These are phyloP conservation scores for Grus americana DNA, from an alignment of 2,113 vertebrate genomes.

Conservation along the genomic window DNA sequence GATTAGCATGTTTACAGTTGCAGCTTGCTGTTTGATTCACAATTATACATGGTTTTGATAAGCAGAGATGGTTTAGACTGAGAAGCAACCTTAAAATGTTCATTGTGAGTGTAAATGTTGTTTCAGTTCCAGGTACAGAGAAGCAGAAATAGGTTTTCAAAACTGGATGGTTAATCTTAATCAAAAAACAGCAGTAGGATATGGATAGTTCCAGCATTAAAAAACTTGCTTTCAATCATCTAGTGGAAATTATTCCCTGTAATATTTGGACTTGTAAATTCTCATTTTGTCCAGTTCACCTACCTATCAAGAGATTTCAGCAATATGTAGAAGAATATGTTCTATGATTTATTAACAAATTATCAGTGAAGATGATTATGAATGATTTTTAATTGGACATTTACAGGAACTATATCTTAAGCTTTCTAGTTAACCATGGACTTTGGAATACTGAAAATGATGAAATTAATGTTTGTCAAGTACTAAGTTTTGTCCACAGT, in stretches of 20 bases:
- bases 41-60: slow-evolving; percentile 22
- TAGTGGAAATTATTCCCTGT: not conserved
- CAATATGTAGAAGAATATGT: not conserved
- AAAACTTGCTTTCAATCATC: not conserved
- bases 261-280: not conserved
- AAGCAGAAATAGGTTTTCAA: slow-evolving; percentile 23
- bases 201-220: not conserved
- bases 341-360: not conserved
- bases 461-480: not conserved
- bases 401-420: not conserved
- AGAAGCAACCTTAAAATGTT: slow-evolving; percentile 52
- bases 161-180: slow-evolving; percentile 25
- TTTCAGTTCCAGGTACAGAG: slow-evolving; percentile 2
- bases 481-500: not conserved
- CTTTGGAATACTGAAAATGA: not conserved
- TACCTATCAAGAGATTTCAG: not conserved
- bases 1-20: slow-evolving; percentile 53
- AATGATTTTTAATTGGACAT: not conserved
- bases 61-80: not conserved
- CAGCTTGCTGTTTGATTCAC: slow-evolving; percentile 40
- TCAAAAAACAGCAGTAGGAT: not conserved
- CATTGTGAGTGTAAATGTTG: slow-evolving; percentile 31
- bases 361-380: not conserved
- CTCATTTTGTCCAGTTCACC: not conserved
- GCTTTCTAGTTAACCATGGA: not conserved